phyloP scores from a whole-genome alignment of 2,797 vertebrate genomes.

The Acropternis orthonyx region DNA sequence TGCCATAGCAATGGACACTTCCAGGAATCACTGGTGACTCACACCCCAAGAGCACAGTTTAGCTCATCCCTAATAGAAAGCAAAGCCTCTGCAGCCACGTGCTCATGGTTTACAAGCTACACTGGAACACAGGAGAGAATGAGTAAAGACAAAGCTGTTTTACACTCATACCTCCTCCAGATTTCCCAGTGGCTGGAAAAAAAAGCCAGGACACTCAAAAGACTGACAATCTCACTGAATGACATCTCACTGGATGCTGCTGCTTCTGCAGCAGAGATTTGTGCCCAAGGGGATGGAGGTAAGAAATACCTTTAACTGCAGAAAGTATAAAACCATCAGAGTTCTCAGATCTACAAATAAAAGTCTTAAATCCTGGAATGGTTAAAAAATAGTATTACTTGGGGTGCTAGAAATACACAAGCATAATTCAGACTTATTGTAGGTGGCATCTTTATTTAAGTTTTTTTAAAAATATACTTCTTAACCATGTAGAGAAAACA shows the following conservation, averaged over 20 bases:
- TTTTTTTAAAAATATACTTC: not conserved
- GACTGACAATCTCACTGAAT: not conserved
- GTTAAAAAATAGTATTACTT: not conserved
- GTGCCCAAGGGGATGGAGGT: not conserved
- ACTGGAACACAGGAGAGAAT: not conserved
- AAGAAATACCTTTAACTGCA: not conserved
- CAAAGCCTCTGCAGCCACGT: not conserved
- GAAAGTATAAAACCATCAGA: not conserved
- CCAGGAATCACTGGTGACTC: not conserved
- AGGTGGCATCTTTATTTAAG: constrained; percentile 25
- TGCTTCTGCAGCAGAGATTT: not conserved
- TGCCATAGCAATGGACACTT: not conserved
- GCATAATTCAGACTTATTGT: not conserved
- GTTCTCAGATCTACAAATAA: not conserved
- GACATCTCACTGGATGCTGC: not conserved
- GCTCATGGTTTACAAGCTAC: not conserved
- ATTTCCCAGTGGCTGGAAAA: not conserved
- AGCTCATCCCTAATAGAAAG: not conserved
- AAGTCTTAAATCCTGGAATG: not conserved
- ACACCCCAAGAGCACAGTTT: not conserved
- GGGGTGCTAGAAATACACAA: not conserved
- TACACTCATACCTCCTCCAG: not conserved
- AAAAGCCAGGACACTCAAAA: not conserved
- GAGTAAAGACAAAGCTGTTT: not conserved
- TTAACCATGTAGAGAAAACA: not conserved